Percentiles rank a stretch among this genome's conserved stretches.
phyloP scores from a whole-genome alignment of 2,888 invertebrate species.

The Ryuthela nishihirai region DNA sequence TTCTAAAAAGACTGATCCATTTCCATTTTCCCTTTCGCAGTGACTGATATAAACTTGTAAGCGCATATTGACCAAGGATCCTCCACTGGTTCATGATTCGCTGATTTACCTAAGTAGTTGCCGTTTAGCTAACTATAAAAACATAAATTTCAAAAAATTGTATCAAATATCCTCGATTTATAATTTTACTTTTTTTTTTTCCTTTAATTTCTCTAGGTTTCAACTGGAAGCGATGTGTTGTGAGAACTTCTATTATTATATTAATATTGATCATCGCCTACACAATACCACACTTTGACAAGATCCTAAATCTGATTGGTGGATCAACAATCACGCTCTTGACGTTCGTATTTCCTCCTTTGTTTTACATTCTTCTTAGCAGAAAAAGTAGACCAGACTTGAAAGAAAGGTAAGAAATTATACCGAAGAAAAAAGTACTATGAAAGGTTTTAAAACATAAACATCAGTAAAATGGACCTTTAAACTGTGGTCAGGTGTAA shows the following conservation, averaged over 20 bases:
- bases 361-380: slow-evolving; percentile 69
- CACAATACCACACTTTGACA: slow-evolving; percentile 76
- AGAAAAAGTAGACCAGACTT: slow-evolving; percentile 53
- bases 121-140: background rate
- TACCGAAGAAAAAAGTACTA: background rate
- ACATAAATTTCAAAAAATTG: background rate
- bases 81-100: too few relatives aligned
- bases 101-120: too few relatives aligned
- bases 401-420: slow-evolving; percentile 52
- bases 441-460: too few relatives aligned
- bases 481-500: too few relatives aligned
- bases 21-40: too few relatives aligned
- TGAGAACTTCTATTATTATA: slow-evolving; percentile 66
- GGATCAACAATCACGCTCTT: slow-evolving; percentile 78
- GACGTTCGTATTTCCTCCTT: slow-evolving; percentile 76
- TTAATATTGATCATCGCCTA: slow-evolving; percentile 72
- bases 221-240: slow-evolving; percentile 65
- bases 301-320: slow-evolving; percentile 80
- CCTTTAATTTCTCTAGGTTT: slow-evolving; percentile 61
- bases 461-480: too few relatives aligned
- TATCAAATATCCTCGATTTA: background rate
- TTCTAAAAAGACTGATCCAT: too few relatives aligned
- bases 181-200: slow-evolving; percentile 38
- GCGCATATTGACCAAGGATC: too few relatives aligned
- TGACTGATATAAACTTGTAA: too few relatives aligned